These are phyloP conservation scores for Halocynthia roretzi DNA, from an alignment of 23 tunicate species.

Conservation along the genomic window DNA sequence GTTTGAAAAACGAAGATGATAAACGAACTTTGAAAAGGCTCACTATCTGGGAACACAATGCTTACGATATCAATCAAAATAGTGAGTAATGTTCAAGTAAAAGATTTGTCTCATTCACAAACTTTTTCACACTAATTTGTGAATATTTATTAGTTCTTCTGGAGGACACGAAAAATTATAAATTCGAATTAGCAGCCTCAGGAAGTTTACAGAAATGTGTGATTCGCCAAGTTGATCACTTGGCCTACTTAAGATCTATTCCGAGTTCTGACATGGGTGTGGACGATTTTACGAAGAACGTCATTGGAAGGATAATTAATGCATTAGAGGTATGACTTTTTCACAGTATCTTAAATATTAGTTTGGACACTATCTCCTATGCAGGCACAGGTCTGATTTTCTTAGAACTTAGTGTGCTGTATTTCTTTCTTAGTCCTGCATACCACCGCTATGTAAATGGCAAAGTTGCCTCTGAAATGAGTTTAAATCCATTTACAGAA, in stretches of 20 bases:
- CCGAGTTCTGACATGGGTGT: conserved; percentile 20
- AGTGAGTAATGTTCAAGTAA: conserved; percentile 9
- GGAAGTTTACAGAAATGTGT: conserved; percentile 21
- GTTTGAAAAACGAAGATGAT: background rate
- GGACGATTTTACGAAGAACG: conserved; percentile 12
- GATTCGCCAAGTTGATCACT: conserved; percentile 24
- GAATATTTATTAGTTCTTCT: background rate
- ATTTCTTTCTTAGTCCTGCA: too few species aligned
- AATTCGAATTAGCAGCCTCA: conserved; percentile 10
- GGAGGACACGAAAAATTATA: conserved; percentile 8
- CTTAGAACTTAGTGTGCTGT: too few species aligned
- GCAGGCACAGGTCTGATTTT: too few species aligned
- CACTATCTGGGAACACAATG: background rate
- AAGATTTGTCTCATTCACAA: background rate
- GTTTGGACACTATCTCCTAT: too few species aligned
- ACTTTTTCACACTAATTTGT: background rate
- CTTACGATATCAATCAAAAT: conserved; percentile 16
- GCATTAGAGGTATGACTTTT: conserved; percentile 14
- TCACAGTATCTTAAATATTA: background rate
- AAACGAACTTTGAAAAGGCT: background rate
- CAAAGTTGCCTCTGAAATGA: too few species aligned
- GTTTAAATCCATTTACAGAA: too few species aligned
- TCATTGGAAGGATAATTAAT: conserved; percentile 3
- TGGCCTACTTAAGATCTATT: conserved; percentile 13
- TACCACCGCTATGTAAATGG: too few species aligned